phyloP scores from a whole-genome alignment of 2,888 invertebrate species.

The Catocala fraxini region DNA sequence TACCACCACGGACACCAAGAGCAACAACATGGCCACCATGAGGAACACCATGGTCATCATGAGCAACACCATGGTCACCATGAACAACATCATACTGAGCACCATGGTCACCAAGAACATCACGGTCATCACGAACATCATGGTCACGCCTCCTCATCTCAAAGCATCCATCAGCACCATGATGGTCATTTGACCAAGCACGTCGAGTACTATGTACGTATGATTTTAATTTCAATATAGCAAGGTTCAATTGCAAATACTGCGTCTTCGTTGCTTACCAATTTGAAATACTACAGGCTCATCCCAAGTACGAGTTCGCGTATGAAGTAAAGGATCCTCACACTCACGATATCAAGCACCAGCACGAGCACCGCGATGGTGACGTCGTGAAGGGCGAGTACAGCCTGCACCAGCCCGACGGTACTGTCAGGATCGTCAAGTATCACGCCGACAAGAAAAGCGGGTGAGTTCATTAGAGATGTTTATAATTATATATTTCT shows the following conservation, averaged over 20 bases:
- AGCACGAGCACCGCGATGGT: slow-evolving; percentile 70
- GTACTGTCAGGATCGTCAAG: slow-evolving; percentile 42
- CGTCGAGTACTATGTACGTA: slow-evolving; percentile 54
- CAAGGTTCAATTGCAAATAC: no score
- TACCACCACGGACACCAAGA: slow-evolving; percentile 1
- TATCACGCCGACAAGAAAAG: slow-evolving; percentile 42
- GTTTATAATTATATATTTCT: background rate
- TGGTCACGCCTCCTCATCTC: slow-evolving; percentile 58
- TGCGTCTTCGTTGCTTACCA: background rate
- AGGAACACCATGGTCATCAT: slow-evolving; percentile 37
- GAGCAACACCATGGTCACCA: slow-evolving; percentile 45
- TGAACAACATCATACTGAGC: slow-evolving; percentile 27
- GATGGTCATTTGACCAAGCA: slow-evolving; percentile 52
- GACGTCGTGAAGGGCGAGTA: slow-evolving; percentile 46
- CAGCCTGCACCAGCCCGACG: slow-evolving; percentile 40
- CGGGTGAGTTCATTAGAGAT: slow-evolving; percentile 5
- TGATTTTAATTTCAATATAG: background rate
- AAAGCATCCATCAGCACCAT: slow-evolving; percentile 61
- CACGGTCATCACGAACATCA: slow-evolving; percentile 43
- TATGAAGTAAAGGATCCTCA: slow-evolving; percentile 80
- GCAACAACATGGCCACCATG: slow-evolving; percentile 2
- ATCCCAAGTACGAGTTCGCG: slow-evolving; percentile 69
- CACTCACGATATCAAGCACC: slow-evolving; percentile 80
- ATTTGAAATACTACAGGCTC: slow-evolving; percentile 41
- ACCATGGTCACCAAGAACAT: slow-evolving; percentile 43